Base-by-base conservation (phyloP, 2,888 invertebrate species). In the Idaea straminata region DNA sequence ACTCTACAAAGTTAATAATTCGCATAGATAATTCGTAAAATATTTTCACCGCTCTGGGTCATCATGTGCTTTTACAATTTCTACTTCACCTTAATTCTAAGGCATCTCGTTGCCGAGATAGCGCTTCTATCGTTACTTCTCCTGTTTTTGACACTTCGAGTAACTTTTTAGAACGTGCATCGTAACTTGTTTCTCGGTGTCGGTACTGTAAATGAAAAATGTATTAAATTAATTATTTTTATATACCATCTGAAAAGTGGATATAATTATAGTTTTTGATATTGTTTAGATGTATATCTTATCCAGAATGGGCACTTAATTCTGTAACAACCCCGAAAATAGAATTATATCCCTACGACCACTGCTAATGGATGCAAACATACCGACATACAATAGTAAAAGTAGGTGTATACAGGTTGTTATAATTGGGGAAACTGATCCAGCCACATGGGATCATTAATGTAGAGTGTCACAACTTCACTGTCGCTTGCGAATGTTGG, bases 141-240 rank as follows among this genome's bases (percentile, higher is more conserved):
- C 89, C 92, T 65, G 84, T 89, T 80, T 91, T 92, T 0, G 92
- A 89, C 35, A 86, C 82, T 78, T 91, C 88, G 0, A 88, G 59
- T 64, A 91, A 75, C 71, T 89, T 92, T 74, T 79, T 90, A 1
- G 89, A 89, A 6, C 89, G 83, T 1, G 86, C 84, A 64, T 91
- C 92, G 70, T 81, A 90, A 57, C 82, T 87, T 0, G 83, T 72
- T 72, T 92, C 92, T 13, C 92, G 86, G 65, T 88, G 84, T 57
- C 89, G 91, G 75, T 84, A 87, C 92, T 92, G 78, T 58, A 74
- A 77, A 73, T 61, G 58, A 66, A 61, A 62, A 60, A 64, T 25
- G 36, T 38, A 64, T 59, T 64, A 15, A 47, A 61, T 34, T 25
- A 15, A 65, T 59, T 64, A 64, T 61, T 63, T 36, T 10, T 47